Evolutionary conservation across 2,888 invertebrate genomes (phyloP), one percentile per base, ranked within the genome.

Genomic region (Dryadula phaetusa): DNA sequence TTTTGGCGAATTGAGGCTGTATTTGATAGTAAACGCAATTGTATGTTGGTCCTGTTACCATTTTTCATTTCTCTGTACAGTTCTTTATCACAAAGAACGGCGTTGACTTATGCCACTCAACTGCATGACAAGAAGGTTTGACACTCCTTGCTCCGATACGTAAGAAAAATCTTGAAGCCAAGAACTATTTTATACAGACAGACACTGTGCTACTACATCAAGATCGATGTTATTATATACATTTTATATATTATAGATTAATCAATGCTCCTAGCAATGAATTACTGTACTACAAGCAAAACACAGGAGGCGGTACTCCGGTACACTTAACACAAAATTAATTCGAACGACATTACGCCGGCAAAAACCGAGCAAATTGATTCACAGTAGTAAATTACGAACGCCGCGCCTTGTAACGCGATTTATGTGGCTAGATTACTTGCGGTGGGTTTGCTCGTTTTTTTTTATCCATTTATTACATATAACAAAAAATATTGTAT

Each of bases 291-390:
- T 44, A 52, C 40, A 47, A 68, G 75, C 74, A 73, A 73, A 73
- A 63, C 69, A 62, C 62, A 62, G 64, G 53, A 72, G 72, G 74
- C 74, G 76, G 70, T 64, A 63, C 73, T 66, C 60, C 34, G 34
- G 70, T 62, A 71, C 75, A 74, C 73, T 75, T 71, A 72, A 75
- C 80, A 76, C 79, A 77, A 86, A 85, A 89, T 90, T 87, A 85
- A 88, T 87, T 86, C 85, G 84, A 73, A 73, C 83, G 81, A 85
- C 87, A 87, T 87, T 84, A 85, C 78, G 63, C 78, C 82, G 83
- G 84, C 87, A 90, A 90, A 89, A 89, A 90, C 78, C 77, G 76
- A 78, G 84, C 86, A 89, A 89, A 90, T 90, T 90, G 89, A 90
- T 89, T 89, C 89, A 82, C 84, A 84, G 86, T 87, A 87, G 87